phyloP scores from a whole-genome alignment of 1,140 invertebrate species.

The Hesperophylax magnus region DNA sequence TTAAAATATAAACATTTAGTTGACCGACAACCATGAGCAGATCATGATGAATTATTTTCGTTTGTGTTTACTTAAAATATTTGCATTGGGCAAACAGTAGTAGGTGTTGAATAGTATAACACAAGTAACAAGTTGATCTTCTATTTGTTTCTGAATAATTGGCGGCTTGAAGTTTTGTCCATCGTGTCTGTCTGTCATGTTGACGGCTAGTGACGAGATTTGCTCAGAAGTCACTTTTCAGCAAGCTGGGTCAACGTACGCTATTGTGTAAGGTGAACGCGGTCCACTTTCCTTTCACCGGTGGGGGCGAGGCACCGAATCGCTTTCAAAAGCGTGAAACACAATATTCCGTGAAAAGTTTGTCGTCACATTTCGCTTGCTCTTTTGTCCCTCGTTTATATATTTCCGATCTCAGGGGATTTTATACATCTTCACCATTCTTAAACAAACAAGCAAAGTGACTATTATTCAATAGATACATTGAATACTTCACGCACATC shows the following conservation, averaged over 20 bases:
- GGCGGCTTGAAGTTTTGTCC: background rate
- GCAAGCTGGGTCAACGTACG: conserved; percentile 3
- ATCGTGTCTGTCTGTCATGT: background rate
- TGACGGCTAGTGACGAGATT: background rate
- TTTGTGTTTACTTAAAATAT: too few relatives aligned
- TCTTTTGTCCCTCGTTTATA: background rate
- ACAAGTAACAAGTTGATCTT: too few relatives aligned
- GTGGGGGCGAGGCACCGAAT: background rate
- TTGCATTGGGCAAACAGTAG: too few relatives aligned
- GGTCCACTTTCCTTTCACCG: conserved; percentile 36
- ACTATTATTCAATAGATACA: too few relatives aligned
- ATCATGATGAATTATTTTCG: too few relatives aligned
- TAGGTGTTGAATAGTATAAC: too few relatives aligned
- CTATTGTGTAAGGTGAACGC: conserved; percentile 2
- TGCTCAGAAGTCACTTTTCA: too few relatives aligned
- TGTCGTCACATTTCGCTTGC: conserved; percentile 13
- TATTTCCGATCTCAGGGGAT: conserved; percentile 11
- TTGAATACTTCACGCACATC: too few relatives aligned
- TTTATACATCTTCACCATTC: background rate
- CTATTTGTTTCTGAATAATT: too few relatives aligned
- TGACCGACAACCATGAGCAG: too few relatives aligned
- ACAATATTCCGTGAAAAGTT: conserved; percentile 33
- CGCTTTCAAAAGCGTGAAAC: conserved; percentile 27
- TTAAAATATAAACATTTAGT: too few relatives aligned
- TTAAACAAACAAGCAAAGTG: too few relatives aligned